Evolutionary conservation across 1,140 invertebrate genomes (phyloP).

Genomic region (Pomacea maculata): DNA sequence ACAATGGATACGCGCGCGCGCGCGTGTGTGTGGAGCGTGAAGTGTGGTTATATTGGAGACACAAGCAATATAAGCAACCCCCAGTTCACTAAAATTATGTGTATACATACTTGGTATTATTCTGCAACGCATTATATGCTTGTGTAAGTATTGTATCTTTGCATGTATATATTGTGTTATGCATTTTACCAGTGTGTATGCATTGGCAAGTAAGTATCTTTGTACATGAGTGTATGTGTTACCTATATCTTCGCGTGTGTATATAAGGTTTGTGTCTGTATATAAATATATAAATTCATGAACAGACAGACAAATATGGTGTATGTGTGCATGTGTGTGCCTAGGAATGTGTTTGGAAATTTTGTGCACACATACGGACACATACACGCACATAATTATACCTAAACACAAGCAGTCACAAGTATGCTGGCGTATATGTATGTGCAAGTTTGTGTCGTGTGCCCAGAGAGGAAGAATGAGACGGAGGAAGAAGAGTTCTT

Average conservation of each 20-base stretch:
- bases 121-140: not conserved
- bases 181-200: not conserved
- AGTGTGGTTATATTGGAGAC: too few relatives aligned
- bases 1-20: too few relatives aligned
- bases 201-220: not conserved
- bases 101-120: not conserved
- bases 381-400: not conserved
- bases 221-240: not conserved
- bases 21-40: too few relatives aligned
- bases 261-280: not conserved
- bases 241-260: not conserved
- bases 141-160: not conserved
- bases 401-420: conserved; percentile 5
- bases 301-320: not conserved
- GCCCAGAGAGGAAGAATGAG: not conserved
- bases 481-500: not conserved
- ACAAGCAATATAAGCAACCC: too few relatives aligned
- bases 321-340: not conserved
- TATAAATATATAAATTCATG: not conserved
- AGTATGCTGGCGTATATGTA: not conserved
- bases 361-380: not conserved
- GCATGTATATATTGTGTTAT: not conserved
- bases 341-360: not conserved
- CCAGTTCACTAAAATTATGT: not conserved
- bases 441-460: not conserved